Conservation (phyloP, 2,888 invertebrate genomes). For the Agelastica alni region DNA sequence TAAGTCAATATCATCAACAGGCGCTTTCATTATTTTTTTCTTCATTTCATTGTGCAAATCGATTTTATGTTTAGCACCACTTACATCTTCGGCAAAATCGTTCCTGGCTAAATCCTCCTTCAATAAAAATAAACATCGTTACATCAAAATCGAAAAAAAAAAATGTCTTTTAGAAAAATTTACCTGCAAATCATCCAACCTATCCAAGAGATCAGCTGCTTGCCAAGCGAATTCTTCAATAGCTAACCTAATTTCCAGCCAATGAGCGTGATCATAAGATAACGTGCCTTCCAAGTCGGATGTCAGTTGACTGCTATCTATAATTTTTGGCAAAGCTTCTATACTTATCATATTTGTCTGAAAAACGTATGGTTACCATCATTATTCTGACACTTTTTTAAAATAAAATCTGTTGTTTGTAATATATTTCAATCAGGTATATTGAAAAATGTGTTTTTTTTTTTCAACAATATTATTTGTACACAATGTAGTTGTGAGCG, state of each 20-base stretch:
- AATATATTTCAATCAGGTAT: too few relatives aligned
- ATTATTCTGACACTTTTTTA: too few relatives aligned
- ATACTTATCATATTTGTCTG: slow-evolving; percentile 96
- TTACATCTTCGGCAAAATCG: slow-evolving; percentile 94
- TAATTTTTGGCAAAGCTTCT: slow-evolving; percentile 90
- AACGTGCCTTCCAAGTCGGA: slow-evolving; percentile 92
- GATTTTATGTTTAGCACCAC: slow-evolving; percentile 86
- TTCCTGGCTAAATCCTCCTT: slow-evolving; percentile 91
- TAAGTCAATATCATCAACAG: slow-evolving; percentile 90
- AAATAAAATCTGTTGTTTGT: too few relatives aligned
- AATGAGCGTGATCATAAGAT: slow-evolving; percentile 94
- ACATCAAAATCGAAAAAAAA: neutral
- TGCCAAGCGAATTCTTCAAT: slow-evolving; percentile 97
- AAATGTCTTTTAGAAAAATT: neutral
- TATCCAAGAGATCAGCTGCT: slow-evolving; percentile 88
- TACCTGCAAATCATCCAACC: slow-evolving; percentile 78
- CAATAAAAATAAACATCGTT: too few relatives aligned
- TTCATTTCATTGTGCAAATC: slow-evolving; percentile 94
- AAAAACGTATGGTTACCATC: too few relatives aligned
- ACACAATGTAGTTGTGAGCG: too few relatives aligned
- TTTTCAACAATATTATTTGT: too few relatives aligned
- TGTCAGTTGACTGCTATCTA: slow-evolving; percentile 92
- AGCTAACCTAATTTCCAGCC: slow-evolving; percentile 94
- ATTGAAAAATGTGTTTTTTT: too few relatives aligned
- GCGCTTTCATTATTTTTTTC: slow-evolving; percentile 90